Conservation (phyloP, 2,113 vertebrate species). For the Trachemys scripta region DNA sequence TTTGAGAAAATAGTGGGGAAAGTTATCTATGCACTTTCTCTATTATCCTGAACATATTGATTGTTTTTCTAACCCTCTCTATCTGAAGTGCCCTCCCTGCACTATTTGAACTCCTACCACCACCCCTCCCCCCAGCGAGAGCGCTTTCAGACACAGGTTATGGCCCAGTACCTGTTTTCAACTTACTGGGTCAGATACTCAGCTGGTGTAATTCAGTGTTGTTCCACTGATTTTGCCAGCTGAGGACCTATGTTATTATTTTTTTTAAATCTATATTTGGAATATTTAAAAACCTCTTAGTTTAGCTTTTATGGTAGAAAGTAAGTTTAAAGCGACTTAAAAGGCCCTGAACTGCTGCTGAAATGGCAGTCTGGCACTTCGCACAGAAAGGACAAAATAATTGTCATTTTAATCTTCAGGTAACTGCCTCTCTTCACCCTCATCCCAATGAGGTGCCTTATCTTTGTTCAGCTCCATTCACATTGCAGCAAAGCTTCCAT, state of each 20-base stretch:
- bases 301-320: background rate
- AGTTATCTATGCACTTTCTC: background rate
- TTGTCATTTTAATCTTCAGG: background rate
- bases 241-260: background rate
- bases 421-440: rapidly evolving
- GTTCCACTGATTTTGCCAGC: background rate
- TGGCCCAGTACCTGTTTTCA: background rate
- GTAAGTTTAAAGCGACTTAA: background rate
- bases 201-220: background rate
- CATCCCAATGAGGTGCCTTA: background rate
- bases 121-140: background rate
- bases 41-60: background rate
- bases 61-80: background rate
- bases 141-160: background rate
- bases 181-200: background rate
- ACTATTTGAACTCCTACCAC: background rate
- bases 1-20: background rate
- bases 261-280: too few species aligned
- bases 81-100: background rate
- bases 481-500: background rate
- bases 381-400: background rate
- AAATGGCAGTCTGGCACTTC: background rate
- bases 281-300: background rate
- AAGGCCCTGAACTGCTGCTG: background rate
- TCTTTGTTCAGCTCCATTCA: background rate